phyloP scores from a whole-genome alignment of 2,797 vertebrate genomes.

The Miichthys miiuy region DNA sequence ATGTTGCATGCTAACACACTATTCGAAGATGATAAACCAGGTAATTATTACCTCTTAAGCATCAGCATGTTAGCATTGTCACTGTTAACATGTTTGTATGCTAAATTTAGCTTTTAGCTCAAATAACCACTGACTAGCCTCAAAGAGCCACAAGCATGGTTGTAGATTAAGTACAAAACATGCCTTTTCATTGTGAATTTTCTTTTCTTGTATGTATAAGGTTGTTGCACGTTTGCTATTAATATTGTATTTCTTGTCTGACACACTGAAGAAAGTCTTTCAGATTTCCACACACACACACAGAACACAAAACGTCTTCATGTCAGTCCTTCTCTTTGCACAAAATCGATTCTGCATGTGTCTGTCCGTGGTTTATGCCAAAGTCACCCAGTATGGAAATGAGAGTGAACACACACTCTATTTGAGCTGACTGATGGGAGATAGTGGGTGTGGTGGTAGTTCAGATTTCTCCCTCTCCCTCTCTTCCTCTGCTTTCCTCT shows the following conservation, averaged over 20 bases:
- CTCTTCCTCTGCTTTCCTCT: background rate
- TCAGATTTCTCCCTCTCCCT: conserved; percentile 28
- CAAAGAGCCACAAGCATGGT: background rate
- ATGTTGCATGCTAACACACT: background rate
- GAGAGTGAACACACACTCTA: conserved; percentile 47
- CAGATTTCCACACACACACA: background rate
- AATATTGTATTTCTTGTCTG: conserved; percentile 10
- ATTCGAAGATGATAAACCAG: background rate
- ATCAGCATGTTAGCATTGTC: background rate
- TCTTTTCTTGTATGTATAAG: background rate
- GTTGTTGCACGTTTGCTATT: conserved; percentile 1
- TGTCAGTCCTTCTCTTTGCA: conserved; percentile 25
- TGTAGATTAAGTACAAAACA: background rate
- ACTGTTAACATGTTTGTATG: background rate
- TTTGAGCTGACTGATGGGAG: conserved; percentile 23
- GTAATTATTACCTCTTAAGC: background rate
- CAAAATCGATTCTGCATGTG: conserved; percentile 49
- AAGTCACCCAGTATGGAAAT: conserved; percentile 71
- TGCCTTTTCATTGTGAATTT: background rate
- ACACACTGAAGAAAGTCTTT: background rate
- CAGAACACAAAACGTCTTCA: conserved; percentile 43
- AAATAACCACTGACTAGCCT: background rate
- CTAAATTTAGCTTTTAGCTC: background rate
- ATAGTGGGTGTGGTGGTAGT: conserved; percentile 41
- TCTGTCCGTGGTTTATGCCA: conserved; percentile 58